Evolutionary conservation across 2,888 invertebrate species (phyloP).

Genomic region (Desoria tigrina): DNA sequence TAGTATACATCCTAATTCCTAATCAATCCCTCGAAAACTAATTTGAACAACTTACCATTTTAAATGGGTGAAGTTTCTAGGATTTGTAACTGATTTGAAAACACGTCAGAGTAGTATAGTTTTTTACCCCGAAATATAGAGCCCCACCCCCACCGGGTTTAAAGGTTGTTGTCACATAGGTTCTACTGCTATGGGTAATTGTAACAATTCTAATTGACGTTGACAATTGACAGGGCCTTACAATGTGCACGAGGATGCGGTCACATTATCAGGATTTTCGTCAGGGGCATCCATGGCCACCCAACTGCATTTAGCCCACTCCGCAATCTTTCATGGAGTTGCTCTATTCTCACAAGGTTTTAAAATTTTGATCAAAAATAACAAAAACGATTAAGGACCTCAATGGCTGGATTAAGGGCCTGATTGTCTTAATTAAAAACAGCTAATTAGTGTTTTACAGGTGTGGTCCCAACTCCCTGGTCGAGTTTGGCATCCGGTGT

Average conservation of each 20-base stretch:
- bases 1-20: too few relatives aligned
- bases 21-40: too few relatives aligned
- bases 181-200: too few relatives aligned
- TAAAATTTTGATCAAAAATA: neutral
- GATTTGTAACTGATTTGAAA: too few relatives aligned
- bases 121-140: too few relatives aligned
- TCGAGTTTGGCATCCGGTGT: slow-evolving; percentile 48
- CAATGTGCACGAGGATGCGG: slow-evolving; percentile 24
- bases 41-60: neutral
- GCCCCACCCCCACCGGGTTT: too few relatives aligned
- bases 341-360: slow-evolving; percentile 49
- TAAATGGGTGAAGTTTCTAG: neutral
- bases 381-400: neutral
- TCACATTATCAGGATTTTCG: slow-evolving; percentile 39
- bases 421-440: slow-evolving; percentile 5
- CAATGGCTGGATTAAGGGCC: too few relatives aligned
- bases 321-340: slow-evolving; percentile 39
- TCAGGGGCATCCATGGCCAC: slow-evolving; percentile 43
- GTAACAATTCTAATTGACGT: too few relatives aligned
- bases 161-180: too few relatives aligned
- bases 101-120: too few relatives aligned
- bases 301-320: slow-evolving; percentile 43
- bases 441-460: slow-evolving; percentile 44
- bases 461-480: slow-evolving; percentile 42
- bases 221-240: too few relatives aligned